Conservation (phyloP, 2,888 invertebrate species). For the Agapetus fuscipes region DNA sequence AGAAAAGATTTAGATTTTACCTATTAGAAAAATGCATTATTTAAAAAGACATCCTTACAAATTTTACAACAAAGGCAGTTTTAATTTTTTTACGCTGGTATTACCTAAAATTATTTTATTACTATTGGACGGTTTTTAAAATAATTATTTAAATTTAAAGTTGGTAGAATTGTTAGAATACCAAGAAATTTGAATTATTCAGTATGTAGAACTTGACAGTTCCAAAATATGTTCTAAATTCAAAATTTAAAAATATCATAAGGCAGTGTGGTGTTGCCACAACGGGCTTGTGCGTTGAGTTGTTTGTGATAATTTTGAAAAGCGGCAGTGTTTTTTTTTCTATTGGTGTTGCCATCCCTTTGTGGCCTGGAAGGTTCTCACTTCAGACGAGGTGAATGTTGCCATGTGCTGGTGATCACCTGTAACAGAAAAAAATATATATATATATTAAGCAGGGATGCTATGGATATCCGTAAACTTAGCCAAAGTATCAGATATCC, state of each 20-base stretch:
- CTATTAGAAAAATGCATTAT: no score
- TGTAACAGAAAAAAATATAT: conserved; percentile 24
- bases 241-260: background rate
- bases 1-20: no score
- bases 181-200: no score
- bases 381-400: conserved; percentile 43
- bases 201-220: no score
- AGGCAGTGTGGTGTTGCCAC: background rate
- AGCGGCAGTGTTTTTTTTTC: background rate
- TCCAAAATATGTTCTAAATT: no score
- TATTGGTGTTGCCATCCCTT: conserved; percentile 32
- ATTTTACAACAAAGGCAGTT: background rate
- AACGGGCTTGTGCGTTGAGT: background rate
- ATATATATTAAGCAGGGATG: no score
- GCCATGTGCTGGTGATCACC: conserved; percentile 38
- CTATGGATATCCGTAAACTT: no score
- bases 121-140: background rate
- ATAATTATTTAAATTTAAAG: background rate
- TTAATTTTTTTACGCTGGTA: background rate
- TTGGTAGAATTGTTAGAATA: background rate
- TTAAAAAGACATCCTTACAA: background rate
- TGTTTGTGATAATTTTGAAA: background rate
- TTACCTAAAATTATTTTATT: background rate
- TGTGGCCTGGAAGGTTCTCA: conserved; percentile 42
- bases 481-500: background rate